Evolutionary conservation across 2,888 invertebrate genomes (phyloP).

Genomic region (Melanostoma mellinum): DNA sequence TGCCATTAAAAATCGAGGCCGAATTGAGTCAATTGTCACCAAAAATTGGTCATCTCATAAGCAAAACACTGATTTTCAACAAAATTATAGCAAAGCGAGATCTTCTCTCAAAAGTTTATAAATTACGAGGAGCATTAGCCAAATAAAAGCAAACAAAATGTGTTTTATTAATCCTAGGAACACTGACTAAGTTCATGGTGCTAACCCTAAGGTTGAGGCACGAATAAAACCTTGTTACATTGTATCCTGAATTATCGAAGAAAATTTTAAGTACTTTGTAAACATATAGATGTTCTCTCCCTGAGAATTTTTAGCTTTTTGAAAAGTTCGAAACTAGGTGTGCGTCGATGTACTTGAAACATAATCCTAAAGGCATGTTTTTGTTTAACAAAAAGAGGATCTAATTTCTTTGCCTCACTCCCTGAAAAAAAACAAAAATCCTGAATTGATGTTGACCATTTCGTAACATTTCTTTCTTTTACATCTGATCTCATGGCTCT

Average conservation of each 20-base stretch:
- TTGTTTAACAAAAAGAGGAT: background rate
- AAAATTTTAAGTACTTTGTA: slow-evolving; percentile 8
- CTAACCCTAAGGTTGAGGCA: background rate
- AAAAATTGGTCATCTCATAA: no score
- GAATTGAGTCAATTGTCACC: no score
- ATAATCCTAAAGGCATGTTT: no score
- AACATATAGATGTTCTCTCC: slow-evolving; percentile 10
- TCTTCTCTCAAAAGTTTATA: no score
- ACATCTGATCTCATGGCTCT: no score
- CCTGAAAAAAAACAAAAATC: no score
- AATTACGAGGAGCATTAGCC: background rate
- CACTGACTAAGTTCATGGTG: background rate
- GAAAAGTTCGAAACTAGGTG: background rate
- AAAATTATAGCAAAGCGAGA: no score
- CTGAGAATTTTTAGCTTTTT: background rate
- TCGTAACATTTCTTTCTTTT: no score
- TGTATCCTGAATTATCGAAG: background rate
- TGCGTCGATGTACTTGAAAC: background rate
- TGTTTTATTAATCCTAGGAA: background rate
- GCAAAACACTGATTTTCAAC: no score
- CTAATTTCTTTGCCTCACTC: no score
- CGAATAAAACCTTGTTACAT: background rate
- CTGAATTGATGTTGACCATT: no score
- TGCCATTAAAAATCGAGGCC: no score
- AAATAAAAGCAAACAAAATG: background rate